A percentile compares a stretch with the other conserved stretches of the same genome.
Conservation (phyloP, 2,113 vertebrate genomes). For the Oncorhynchus clarkii region DNA sequence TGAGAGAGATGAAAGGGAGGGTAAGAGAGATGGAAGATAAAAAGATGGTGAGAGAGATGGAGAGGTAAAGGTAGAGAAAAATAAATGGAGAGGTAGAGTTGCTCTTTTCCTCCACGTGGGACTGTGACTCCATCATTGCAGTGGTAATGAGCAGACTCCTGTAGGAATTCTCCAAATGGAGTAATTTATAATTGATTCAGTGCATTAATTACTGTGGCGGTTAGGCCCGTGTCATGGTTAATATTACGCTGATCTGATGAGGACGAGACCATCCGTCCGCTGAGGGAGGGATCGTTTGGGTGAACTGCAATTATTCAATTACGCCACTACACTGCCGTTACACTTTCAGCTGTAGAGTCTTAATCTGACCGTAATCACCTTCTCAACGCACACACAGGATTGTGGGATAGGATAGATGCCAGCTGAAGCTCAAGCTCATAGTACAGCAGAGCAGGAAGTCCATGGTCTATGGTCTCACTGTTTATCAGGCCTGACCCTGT, state of each 20-base stretch:
- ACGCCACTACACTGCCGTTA: conserved; percentile 26
- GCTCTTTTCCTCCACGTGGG: conserved; percentile 14
- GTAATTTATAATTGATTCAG: conserved; percentile 81
- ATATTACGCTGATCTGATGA: conserved; percentile 72
- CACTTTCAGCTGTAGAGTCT: conserved; percentile 56
- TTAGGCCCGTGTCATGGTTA: conserved; percentile 78
- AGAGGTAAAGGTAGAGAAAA: neutral
- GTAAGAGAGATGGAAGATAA: neutral
- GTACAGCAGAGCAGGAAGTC: neutral
- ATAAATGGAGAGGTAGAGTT: conserved; percentile 31
- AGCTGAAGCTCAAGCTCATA: too few relatives aligned
- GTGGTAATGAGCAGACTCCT: conserved; percentile 72
- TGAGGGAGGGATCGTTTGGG: conserved; percentile 69
- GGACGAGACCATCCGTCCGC: conserved; percentile 56
- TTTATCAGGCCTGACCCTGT: conserved; percentile 4
- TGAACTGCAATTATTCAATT: conserved; percentile 78
- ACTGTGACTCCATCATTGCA: conserved; percentile 65
- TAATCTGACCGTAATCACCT: conserved; percentile 52
- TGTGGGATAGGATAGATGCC: neutral
- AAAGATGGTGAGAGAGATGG: neutral
- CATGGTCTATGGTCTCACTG: neutral
- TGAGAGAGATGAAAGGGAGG: neutral
- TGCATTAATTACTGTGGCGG: conserved; percentile 76
- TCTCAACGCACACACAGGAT: conserved; percentile 23
- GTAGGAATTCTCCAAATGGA: conserved; percentile 74